Evolutionary conservation across 2,888 invertebrate genomes (phyloP).

Genomic region (Diploptera punctata): DNA sequence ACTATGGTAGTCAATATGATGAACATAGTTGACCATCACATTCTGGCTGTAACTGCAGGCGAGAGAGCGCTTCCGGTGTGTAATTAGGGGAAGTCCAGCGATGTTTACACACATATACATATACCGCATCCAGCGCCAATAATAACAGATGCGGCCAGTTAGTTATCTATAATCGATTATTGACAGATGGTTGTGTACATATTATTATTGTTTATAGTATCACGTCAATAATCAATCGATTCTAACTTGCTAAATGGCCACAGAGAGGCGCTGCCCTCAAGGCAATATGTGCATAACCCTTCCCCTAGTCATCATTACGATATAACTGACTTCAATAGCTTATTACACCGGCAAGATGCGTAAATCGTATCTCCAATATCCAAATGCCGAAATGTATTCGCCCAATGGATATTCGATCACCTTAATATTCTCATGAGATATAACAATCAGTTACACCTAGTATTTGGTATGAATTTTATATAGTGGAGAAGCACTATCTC

Average conservation of each 20-base stretch:
- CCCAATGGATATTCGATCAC: too few relatives aligned
- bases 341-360: too few relatives aligned
- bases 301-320: too few relatives aligned
- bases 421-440: too few relatives aligned
- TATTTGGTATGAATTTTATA: too few relatives aligned
- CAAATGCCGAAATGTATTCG: too few relatives aligned
- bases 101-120: not conserved
- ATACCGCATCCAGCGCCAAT: conserved; percentile 12
- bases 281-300: too few relatives aligned
- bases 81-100: conserved; percentile 19
- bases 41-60: not conserved
- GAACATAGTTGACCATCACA: conserved; percentile 8
- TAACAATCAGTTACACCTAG: too few relatives aligned
- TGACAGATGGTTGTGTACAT: conserved; percentile 30
- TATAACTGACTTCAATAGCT: too few relatives aligned
- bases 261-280: conserved; percentile 21
- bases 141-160: conserved; percentile 30
- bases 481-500: too few relatives aligned
- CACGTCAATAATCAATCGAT: conserved; percentile 27
- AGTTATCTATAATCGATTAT: conserved; percentile 27
- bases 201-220: conserved; percentile 25
- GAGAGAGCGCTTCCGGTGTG: conserved; percentile 9
- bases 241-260: conserved; percentile 15
- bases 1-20: not conserved
- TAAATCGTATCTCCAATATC: too few relatives aligned